Evolutionary conservation across 2,888 invertebrate genomes (phyloP).

Genomic region (Apoderus coryli): DNA sequence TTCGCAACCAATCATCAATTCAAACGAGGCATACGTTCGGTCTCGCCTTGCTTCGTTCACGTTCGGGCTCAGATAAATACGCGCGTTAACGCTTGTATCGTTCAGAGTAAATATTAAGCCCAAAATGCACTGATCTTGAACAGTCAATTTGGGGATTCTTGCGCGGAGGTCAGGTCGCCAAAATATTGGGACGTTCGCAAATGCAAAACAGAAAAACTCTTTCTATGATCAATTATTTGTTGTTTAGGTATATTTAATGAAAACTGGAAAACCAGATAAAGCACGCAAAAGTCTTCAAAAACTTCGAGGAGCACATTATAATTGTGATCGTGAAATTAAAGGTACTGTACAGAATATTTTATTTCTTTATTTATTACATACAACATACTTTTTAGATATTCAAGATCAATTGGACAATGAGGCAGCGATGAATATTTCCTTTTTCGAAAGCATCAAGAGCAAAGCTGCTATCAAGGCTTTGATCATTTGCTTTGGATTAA

Average conservation of each 20-base stretch:
- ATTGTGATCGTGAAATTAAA: slow-evolving; percentile 43
- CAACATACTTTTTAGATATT: slow-evolving; percentile 8
- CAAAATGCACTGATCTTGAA: too few relatives aligned
- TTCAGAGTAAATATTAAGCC: too few relatives aligned
- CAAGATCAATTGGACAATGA: slow-evolving; percentile 13
- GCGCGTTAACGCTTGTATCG: too few relatives aligned
- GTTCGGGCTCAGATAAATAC: too few relatives aligned
- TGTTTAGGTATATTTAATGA: slow-evolving; percentile 41
- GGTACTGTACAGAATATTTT: slow-evolving; percentile 9
- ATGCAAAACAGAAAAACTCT: too few relatives aligned
- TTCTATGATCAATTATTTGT: slow-evolving; percentile 2
- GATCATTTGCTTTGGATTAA: slow-evolving; percentile 59
- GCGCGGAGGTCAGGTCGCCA: too few relatives aligned
- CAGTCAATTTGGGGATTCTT: too few relatives aligned
- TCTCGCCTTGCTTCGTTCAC: too few relatives aligned
- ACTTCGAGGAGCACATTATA: slow-evolving; percentile 60
- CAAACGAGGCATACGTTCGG: too few relatives aligned
- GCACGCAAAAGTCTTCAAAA: slow-evolving; percentile 54
- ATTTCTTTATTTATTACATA: not conserved
- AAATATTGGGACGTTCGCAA: too few relatives aligned
- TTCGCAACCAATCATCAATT: too few relatives aligned
- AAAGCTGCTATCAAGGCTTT: slow-evolving; percentile 39
- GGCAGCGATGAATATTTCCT: slow-evolving; percentile 10
- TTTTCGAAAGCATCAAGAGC: slow-evolving; percentile 16
- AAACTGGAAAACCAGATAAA: slow-evolving; percentile 45